A percentile compares a stretch with the other conserved stretches of the same genome.
Evolutionary conservation across 2,113 vertebrate genomes (phyloP).

Genomic region (Barbus barbus): DNA sequence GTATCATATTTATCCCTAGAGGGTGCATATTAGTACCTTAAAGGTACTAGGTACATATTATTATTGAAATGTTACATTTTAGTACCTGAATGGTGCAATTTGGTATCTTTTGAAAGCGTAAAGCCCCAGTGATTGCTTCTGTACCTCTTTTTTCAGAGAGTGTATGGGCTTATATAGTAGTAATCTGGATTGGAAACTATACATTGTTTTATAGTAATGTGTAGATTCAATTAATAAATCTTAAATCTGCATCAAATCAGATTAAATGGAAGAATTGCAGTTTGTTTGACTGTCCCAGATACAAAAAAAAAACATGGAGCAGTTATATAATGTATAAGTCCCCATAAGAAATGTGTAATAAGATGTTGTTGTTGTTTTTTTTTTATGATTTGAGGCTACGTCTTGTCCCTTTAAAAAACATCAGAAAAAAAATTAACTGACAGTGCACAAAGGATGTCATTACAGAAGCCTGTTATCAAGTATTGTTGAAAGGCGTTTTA

Average conservation of each 20-base stretch:
- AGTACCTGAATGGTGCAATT: too few species aligned
- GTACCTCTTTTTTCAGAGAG: too few species aligned
- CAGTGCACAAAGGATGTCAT: neutral
- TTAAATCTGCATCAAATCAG: neutral
- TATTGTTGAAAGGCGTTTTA: slow-evolving; percentile 17
- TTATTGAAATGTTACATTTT: neutral
- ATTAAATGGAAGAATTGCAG: too few species aligned
- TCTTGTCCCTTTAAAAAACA: neutral
- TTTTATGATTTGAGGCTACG: neutral
- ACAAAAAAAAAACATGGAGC: too few species aligned
- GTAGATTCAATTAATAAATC: neutral
- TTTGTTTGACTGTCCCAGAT: too few species aligned
- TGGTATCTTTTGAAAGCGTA: neutral
- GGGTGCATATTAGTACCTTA: too few species aligned
- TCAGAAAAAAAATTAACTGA: neutral
- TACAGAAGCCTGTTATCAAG: slow-evolving; percentile 6
- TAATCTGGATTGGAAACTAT: neutral
- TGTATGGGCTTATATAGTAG: neutral
- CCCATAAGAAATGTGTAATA: too few species aligned
- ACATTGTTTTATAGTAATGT: neutral
- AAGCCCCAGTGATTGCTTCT: too few species aligned
- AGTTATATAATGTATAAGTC: too few species aligned
- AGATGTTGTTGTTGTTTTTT: too few species aligned
- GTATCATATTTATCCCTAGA: neutral
- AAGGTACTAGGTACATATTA: too few species aligned